Percentiles rank a stretch among this genome's conserved stretches.
phyloP scores from a whole-genome alignment of 2,113 vertebrate species.

The Pachycephala philippinensis region DNA sequence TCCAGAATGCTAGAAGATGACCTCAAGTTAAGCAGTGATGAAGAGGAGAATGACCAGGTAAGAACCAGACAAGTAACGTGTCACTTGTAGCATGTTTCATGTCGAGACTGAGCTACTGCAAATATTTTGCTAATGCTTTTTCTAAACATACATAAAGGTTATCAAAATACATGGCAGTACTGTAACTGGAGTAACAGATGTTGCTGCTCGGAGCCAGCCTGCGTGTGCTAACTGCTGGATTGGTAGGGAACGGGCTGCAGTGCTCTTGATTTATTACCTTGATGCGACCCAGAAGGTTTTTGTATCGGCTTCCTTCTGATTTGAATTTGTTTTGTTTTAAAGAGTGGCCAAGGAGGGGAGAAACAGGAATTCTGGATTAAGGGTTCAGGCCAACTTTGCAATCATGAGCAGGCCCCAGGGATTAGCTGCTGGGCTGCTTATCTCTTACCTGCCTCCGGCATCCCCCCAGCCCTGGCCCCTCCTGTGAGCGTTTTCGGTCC shows the following conservation, averaged over 20 bases:
- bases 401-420: neutral
- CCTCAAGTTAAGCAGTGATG: slow-evolving; percentile 81
- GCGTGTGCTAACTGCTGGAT: slow-evolving; percentile 62
- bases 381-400: neutral
- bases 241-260: slow-evolving; percentile 46
- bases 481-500: neutral
- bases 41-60: slow-evolving; percentile 80
- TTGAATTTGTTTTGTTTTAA: slow-evolving; percentile 28
- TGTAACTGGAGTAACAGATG: slow-evolving; percentile 71
- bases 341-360: neutral
- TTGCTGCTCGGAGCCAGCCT: slow-evolving; percentile 38
- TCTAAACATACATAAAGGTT: slow-evolving; percentile 56
- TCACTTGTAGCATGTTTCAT: slow-evolving; percentile 43
- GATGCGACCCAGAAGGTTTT: slow-evolving; percentile 68
- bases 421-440: neutral
- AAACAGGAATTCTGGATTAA: slow-evolving; percentile 47
- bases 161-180: slow-evolving; percentile 53
- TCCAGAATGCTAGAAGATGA: slow-evolving; percentile 83
- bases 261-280: slow-evolving; percentile 70
- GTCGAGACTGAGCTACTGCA: slow-evolving; percentile 3
- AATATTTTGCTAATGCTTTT: slow-evolving; percentile 63
- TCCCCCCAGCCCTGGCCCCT: neutral
- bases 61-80: neutral
- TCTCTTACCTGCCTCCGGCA: neutral
- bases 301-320: slow-evolving; percentile 53